phyloP scores from a whole-genome alignment of 2,888 invertebrate species.

The Tridacna crocea region DNA sequence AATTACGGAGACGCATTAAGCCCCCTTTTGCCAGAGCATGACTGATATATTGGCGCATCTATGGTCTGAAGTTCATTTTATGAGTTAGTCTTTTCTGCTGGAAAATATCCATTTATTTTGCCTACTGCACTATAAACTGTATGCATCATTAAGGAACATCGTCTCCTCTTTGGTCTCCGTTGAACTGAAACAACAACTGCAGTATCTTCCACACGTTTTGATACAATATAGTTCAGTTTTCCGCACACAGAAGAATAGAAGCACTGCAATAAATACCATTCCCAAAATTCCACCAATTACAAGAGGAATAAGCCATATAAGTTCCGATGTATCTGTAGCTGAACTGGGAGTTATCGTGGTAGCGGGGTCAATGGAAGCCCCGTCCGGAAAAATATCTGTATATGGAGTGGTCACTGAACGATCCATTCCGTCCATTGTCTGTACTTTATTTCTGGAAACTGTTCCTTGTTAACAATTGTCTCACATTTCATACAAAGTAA shows the following conservation, averaged over 20 bases:
- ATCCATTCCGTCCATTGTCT: too few relatives aligned
- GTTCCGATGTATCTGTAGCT: neutral
- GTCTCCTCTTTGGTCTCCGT: conserved; percentile 6
- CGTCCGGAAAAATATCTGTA: neutral
- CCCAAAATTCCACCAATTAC: conserved; percentile 12
- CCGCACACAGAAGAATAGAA: conserved; percentile 10
- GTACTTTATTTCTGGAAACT: too few relatives aligned
- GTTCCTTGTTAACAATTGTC: too few relatives aligned
- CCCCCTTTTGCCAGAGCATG: neutral
- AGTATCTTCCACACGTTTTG: conserved; percentile 9
- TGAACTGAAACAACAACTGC: neutral
- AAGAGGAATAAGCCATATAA: conserved; percentile 21
- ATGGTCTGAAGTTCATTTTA: too few relatives aligned
- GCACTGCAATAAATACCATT: conserved; percentile 7
- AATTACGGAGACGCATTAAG: neutral
- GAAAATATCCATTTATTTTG: neutral
- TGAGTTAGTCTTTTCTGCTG: neutral
- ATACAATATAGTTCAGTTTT: conserved; percentile 9
- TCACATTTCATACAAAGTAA: too few relatives aligned
- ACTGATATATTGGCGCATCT: neutral
- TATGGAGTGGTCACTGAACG: too few relatives aligned
- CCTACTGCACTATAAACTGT: neutral
- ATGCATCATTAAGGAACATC: neutral
- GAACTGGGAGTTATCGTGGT: neutral
- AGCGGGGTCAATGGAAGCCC: neutral